Evolutionary conservation across 2,797 vertebrate species (phyloP), one percentile per base, ranked within the genome.

Genomic region (Notamacropus eugenii): DNA sequence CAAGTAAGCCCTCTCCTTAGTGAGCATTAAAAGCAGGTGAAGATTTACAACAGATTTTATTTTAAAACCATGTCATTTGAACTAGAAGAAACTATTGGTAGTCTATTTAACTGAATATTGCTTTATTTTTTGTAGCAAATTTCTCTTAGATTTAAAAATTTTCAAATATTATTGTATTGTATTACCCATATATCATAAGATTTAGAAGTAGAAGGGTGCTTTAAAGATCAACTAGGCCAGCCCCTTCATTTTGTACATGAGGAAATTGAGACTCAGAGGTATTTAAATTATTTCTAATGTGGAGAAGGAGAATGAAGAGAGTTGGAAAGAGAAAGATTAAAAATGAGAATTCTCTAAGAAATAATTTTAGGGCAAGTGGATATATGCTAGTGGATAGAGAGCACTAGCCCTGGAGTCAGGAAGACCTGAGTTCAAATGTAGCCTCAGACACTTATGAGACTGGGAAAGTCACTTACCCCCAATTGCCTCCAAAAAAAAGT

Each of bases 21-120:
- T 54, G 56, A 91, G 27, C 54, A 0, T 1, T 16, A 50, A 67
- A 40, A 90, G 4, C 16, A 93, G 52, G 12, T 0, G 24, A 82
- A 82, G 22, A 82, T 82, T 40, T 40, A 74, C 0, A 2, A 3
- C 3, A 27, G 92, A 3, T 28, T 74, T 62, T 1, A 0, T 87
- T 34, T 8, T 8, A 27, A 34, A 5, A 0, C 9, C 10, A 27
- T 24, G 0, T 4, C 90, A 52, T 54, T 54, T 0, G 0, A 2
- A 13, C 11, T 28, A 8, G 57, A 92, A 90, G 54, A 6, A 92
- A 34, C 0, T 14, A 0, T 54, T 52, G 31, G 57, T 52, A 10
- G 1, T 29, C 50, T 11, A 31, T 54, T 24, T 54, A 14, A 13
- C 28, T 0, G 0, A 2, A 0, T 54, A 52, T 54, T 14, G 5